Percentiles rank a stretch among this genome's conserved stretches.
Conservation (phyloP, 2,113 vertebrate species). For the Canis aureus region DNA sequence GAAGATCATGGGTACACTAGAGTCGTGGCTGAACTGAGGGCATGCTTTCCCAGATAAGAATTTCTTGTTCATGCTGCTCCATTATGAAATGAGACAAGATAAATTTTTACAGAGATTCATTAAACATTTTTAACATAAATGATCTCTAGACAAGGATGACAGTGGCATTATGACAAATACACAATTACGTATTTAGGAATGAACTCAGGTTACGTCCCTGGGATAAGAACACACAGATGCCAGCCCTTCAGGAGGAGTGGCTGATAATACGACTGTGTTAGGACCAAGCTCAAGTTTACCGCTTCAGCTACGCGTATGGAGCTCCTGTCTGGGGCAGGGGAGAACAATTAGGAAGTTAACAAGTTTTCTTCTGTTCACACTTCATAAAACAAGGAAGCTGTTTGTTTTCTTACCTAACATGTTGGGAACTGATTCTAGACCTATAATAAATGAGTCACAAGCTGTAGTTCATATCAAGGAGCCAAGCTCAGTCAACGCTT, state of each 20-base stretch:
- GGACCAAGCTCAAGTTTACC: accelerated
- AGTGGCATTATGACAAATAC: neutral
- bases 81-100: neutral
- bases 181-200: neutral
- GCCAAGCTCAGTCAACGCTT: slow-evolving; percentile 44
- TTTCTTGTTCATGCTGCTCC: neutral
- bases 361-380: slow-evolving; percentile 62
- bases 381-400: slow-evolving; percentile 62
- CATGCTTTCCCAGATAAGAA: neutral
- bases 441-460: slow-evolving; percentile 54
- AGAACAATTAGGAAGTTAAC: slow-evolving; percentile 47
- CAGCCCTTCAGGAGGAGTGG: neutral
- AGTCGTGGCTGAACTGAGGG: neutral
- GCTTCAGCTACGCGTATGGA: accelerated
- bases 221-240: accelerated
- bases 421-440: slow-evolving; percentile 54
- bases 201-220: neutral
- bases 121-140: neutral
- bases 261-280: too few relatives aligned
- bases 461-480: neutral
- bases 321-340: neutral
- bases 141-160: neutral
- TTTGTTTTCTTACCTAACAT: slow-evolving; percentile 63
- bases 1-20: neutral
- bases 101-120: neutral